These are phyloP conservation scores for Plectus sambesii DNA, from an alignment of 1,140 invertebrate species.

Conservation along the genomic window DNA sequence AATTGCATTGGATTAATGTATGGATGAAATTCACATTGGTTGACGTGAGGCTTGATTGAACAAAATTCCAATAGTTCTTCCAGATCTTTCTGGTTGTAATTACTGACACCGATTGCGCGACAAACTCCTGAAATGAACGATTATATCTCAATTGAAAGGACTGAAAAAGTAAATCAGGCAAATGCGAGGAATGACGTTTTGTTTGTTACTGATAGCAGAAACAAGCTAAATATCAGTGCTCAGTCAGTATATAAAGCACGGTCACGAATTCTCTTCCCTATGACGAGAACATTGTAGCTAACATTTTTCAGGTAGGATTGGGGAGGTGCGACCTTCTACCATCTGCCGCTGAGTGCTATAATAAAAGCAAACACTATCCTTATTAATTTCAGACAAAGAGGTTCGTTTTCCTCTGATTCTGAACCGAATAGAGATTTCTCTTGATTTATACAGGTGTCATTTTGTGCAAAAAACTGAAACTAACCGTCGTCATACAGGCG, in stretches of 20 bases:
- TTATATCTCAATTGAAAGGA: no score
- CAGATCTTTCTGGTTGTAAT: slow-evolving; percentile 46
- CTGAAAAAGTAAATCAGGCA: no score
- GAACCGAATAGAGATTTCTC: slow-evolving; percentile 14
- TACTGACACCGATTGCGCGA: slow-evolving; percentile 47
- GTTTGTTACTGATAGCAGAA: no score
- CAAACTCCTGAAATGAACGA: slow-evolving; percentile 23
- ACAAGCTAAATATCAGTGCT: no score
- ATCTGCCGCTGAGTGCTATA: no score
- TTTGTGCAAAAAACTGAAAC: background rate
- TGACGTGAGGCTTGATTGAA: slow-evolving; percentile 46
- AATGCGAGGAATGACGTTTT: no score
- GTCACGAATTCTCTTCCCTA: no score
- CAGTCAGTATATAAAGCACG: slow-evolving; percentile 16
- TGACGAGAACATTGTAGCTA: no score
- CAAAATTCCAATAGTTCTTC: slow-evolving; percentile 41
- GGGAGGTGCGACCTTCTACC: no score
- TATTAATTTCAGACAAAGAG: no score
- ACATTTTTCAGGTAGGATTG: slow-evolving; percentile 13
- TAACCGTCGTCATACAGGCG: slow-evolving; percentile 45
- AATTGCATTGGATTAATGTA: slow-evolving; percentile 46
- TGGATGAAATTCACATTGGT: slow-evolving; percentile 50
- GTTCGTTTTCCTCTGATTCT: no score
- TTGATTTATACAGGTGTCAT: background rate
- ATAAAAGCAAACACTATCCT: no score